phyloP scores from a whole-genome alignment of 2,113 vertebrate genomes.

The Camelus bactrianus region DNA sequence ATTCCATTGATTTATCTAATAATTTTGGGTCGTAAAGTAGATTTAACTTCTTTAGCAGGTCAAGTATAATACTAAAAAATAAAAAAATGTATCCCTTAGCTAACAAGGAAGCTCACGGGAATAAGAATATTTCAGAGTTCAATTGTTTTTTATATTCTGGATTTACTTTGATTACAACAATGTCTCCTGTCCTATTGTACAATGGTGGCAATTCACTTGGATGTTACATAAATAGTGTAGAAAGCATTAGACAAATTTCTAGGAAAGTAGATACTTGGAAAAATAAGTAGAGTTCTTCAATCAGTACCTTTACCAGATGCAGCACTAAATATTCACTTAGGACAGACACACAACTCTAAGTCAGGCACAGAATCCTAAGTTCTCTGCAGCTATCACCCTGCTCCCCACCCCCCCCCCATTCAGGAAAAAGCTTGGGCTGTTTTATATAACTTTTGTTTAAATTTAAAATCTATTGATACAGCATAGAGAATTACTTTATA shows the following conservation, averaged over 20 bases:
- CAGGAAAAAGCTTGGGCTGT: not conserved
- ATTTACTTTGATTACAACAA: not conserved
- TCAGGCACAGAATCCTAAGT: slow-evolving; percentile 73
- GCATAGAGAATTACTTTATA: not conserved
- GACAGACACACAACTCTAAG: slow-evolving; percentile 62
- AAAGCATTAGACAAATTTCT: slow-evolving; percentile 74
- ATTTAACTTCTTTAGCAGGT: not conserved
- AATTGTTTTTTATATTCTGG: not conserved
- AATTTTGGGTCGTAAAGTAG: not conserved
- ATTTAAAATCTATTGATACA: not conserved
- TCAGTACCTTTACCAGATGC: slow-evolving; percentile 80
- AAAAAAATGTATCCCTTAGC: not conserved
- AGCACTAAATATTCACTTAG: slow-evolving; percentile 79
- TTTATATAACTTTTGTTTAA: not conserved
- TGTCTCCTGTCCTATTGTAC: not conserved
- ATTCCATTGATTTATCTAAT: not conserved
- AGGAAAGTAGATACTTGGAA: slow-evolving; percentile 64
- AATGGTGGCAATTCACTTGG: slow-evolving; percentile 51
- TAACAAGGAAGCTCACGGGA: not conserved
- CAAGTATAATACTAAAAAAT: not conserved
- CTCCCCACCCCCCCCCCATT: fast-evolving
- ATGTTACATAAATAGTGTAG: slow-evolving; percentile 58
- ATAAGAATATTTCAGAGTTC: not conserved
- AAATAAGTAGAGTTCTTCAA: slow-evolving; percentile 79
- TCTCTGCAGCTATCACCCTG: slow-evolving; percentile 47